Conservation (phyloP, 2,888 invertebrate species). For the Suillia variegata region DNA sequence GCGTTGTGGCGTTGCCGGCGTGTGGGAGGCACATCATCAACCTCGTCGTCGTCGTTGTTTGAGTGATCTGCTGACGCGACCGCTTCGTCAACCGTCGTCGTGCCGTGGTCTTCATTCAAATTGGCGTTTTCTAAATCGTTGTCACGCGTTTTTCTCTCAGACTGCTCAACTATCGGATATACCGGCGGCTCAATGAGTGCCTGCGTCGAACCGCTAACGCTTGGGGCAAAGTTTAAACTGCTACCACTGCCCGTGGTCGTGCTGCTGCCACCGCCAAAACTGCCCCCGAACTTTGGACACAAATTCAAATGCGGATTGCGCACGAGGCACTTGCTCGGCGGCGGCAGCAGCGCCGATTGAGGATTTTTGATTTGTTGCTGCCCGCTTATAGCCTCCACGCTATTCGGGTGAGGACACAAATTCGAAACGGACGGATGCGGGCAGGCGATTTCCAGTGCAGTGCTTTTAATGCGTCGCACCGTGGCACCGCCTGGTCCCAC, state of each 20-base stretch:
- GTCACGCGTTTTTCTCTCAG: conserved; percentile 69
- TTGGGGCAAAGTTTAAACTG: conserved; percentile 49
- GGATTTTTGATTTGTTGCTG: conserved; percentile 71
- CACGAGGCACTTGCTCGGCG: conserved; percentile 73
- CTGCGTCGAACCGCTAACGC: conserved; percentile 48
- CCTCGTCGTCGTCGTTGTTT: conserved; percentile 22
- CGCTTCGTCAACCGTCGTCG: background rate
- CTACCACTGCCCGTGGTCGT: conserved; percentile 37
- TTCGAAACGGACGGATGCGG: conserved; percentile 73
- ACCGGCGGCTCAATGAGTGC: conserved; percentile 56
- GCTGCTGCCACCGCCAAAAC: conserved; percentile 43
- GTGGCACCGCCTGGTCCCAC: no score
- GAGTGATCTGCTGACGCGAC: conserved; percentile 19
- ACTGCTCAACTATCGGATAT: conserved; percentile 86
- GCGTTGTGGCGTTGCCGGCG: conserved; percentile 59
- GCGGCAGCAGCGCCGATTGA: conserved; percentile 68
- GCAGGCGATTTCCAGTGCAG: conserved; percentile 74
- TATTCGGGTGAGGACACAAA: conserved; percentile 80
- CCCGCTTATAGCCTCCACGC: conserved; percentile 75
- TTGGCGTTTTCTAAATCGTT: conserved; percentile 35
- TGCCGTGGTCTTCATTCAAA: conserved; percentile 2
- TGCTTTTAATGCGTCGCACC: conserved; percentile 73
- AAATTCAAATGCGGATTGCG: conserved; percentile 74
- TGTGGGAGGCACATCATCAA: conserved; percentile 63
- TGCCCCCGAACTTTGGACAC: conserved; percentile 64